These are phyloP conservation scores for Drosophila atripex DNA, from an alignment of 2,888 invertebrate genomes.

Conservation along the genomic window DNA sequence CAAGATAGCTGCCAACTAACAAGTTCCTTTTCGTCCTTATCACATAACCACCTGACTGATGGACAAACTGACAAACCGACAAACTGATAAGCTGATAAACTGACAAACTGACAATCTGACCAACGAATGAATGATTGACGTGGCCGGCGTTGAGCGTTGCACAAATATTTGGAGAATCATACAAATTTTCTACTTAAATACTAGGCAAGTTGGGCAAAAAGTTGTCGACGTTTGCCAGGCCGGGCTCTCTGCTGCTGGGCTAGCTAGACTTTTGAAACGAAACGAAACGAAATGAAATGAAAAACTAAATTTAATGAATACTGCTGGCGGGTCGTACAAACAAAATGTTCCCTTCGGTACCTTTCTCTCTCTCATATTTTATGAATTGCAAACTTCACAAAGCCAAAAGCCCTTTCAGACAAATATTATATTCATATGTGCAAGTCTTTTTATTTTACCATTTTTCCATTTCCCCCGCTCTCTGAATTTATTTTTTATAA, in stretches of 20 bases:
- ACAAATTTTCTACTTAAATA: conserved; percentile 75
- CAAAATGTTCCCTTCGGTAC: conserved; percentile 31
- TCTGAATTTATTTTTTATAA: conserved; percentile 9
- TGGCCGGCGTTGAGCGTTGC: conserved; percentile 62
- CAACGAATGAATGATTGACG: conserved; percentile 37
- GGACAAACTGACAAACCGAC: conserved; percentile 29
- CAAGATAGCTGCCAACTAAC: conserved; percentile 67
- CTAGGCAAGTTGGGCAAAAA: conserved; percentile 62
- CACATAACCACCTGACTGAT: conserved; percentile 33
- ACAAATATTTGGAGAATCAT: conserved; percentile 77
- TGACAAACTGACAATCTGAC: conserved; percentile 26
- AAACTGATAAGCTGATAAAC: conserved; percentile 17
- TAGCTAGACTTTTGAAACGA: neutral
- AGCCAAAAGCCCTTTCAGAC: conserved; percentile 67
- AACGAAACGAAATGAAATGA: conserved; percentile 57
- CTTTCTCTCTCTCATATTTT: conserved; percentile 19
- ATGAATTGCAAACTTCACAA: conserved; percentile 65
- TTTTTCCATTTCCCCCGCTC: conserved; percentile 43
- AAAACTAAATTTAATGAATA: conserved; percentile 40
- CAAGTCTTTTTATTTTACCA: conserved; percentile 23
- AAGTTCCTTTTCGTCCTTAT: conserved; percentile 72
- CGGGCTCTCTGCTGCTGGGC: too few species aligned
- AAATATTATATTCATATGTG: conserved; percentile 41
- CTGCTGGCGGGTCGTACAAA: conserved; percentile 28
- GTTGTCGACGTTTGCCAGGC: conserved; percentile 44